These are phyloP conservation scores for Ophioninae sp. DNA, from an alignment of 2,888 invertebrate species.

Conservation along the genomic window DNA sequence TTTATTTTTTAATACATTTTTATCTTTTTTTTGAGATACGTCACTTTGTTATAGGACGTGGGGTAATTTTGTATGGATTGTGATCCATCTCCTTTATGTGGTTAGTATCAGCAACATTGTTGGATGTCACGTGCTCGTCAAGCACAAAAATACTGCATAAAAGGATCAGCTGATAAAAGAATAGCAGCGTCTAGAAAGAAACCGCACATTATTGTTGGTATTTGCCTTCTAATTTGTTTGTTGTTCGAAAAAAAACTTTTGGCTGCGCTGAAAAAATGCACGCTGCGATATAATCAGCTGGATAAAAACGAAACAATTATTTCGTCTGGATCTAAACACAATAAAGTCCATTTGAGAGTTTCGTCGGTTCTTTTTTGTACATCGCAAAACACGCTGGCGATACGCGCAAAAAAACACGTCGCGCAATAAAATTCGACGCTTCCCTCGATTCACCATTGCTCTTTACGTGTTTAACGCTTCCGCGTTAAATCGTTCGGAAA, in stretches of 20 bases:
- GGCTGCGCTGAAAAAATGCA: background rate
- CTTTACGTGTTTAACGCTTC: slow-evolving; percentile 12
- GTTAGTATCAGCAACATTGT: background rate
- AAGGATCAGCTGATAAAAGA: background rate
- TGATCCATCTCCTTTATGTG: no score
- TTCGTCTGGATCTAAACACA: background rate
- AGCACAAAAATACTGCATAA: background rate
- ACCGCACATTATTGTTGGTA: background rate
- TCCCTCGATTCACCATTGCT: background rate
- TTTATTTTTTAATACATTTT: no score
- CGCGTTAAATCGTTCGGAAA: slow-evolving; percentile 1
- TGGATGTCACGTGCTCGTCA: background rate
- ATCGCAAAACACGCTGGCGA: background rate
- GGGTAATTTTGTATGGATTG: no score
- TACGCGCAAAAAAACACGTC: background rate
- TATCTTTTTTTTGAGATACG: no score
- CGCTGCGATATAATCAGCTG: background rate
- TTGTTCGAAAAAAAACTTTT: background rate
- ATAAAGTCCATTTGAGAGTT: background rate
- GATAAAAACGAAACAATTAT: background rate
- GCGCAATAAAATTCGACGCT: background rate
- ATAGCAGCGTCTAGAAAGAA: background rate
- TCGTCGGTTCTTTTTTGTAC: background rate
- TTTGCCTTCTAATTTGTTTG: no score
- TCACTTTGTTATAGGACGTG: no score